Percentiles rank a stretch among this genome's conserved stretches.
Conservation (phyloP, 2,113 vertebrate genomes). For the Lagopus leucura region DNA sequence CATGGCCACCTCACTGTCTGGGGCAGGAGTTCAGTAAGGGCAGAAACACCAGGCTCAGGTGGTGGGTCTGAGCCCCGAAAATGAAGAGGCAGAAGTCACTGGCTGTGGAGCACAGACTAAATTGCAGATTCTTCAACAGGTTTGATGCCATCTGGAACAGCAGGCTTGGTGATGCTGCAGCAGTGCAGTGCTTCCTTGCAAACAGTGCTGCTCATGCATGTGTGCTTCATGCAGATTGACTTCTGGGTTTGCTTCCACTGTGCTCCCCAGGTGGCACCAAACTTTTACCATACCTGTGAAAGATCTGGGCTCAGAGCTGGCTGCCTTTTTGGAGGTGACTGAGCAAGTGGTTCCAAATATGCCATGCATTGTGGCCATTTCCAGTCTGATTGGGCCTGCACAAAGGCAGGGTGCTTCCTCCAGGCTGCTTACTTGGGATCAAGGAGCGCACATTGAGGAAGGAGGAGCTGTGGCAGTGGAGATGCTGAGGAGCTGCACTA, state of each 20-base stretch:
- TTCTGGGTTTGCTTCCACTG: not conserved
- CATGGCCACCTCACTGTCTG: too few relatives aligned
- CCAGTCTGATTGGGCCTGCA: not conserved
- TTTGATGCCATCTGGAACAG: too few relatives aligned
- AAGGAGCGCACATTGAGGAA: not conserved
- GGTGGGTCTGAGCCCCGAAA: too few relatives aligned
- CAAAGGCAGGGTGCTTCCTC: not conserved
- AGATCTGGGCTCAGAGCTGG: not conserved
- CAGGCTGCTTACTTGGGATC: not conserved
- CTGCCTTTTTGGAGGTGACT: not conserved
- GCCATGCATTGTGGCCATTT: rapidly evolving
- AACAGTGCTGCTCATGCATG: rapidly evolving
- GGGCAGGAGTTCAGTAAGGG: too few relatives aligned
- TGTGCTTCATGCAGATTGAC: not conserved
- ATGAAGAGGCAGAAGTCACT: too few relatives aligned
- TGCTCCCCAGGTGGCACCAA: not conserved
- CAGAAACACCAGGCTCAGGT: too few relatives aligned
- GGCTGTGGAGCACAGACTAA: too few relatives aligned
- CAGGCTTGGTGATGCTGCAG: too few relatives aligned
- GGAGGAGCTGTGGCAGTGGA: not conserved
- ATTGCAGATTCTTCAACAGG: too few relatives aligned
- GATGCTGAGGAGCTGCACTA: not conserved
- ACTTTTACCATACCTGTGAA: not conserved
- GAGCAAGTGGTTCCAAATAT: not conserved
- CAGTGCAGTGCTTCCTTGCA: rapidly evolving